Percentiles rank a stretch among this genome's conserved stretches.
These are phyloP conservation scores for Lepus europaeus DNA, from an alignment of 2,113 vertebrate genomes.

Conservation along the genomic window DNA sequence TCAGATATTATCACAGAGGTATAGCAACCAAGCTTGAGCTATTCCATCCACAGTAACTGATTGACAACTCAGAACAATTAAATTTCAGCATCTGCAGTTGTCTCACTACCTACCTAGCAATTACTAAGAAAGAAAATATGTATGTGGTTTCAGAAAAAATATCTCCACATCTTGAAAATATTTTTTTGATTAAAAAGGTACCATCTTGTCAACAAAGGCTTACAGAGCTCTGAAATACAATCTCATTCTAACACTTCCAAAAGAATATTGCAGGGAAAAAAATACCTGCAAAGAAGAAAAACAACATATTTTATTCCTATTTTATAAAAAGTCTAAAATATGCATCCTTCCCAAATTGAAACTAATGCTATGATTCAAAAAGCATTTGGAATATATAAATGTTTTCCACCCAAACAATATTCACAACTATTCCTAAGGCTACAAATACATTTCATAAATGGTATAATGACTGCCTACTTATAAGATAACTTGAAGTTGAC, in stretches of 20 bases:
- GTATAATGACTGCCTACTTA: neutral
- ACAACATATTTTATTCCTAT: neutral
- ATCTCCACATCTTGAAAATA: neutral
- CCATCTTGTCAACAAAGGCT: neutral
- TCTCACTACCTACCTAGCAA: neutral
- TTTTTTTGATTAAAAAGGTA: neutral
- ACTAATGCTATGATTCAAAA: slow-evolving; percentile 28
- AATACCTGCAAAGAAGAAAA: neutral
- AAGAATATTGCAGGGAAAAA: slow-evolving; percentile 11
- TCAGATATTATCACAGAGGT: neutral
- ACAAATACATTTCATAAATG: neutral
- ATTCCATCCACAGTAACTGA: neutral
- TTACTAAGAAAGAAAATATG: neutral
- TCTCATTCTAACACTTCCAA: neutral
- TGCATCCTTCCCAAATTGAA: neutral
- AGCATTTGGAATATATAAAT: slow-evolving; percentile 10
- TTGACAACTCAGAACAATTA: neutral
- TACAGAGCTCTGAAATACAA: neutral
- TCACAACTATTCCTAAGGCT: neutral
- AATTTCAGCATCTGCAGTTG: neutral
- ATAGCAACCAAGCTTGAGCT: neutral
- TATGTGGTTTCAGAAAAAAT: neutral
- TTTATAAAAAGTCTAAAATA: neutral
- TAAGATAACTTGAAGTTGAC: neutral
- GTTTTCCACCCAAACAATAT: neutral